These are phyloP conservation scores for Chironomus riparius DNA, from an alignment of 2,888 invertebrate species.

Conservation along the genomic window DNA sequence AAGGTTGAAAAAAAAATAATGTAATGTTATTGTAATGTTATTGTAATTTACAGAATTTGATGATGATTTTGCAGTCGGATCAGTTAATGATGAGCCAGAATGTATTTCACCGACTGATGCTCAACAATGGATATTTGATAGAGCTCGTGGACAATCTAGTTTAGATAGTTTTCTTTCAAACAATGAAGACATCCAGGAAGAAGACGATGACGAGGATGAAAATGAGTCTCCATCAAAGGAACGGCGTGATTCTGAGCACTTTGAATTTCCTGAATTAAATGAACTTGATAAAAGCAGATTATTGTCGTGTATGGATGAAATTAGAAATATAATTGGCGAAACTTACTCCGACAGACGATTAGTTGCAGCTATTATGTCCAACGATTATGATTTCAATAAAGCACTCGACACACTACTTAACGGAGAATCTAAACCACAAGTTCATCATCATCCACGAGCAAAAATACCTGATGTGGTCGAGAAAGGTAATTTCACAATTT, in stretches of 20 bases:
- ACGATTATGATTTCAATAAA: slow-evolving; percentile 63
- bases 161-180: slow-evolving; percentile 63
- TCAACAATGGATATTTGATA: slow-evolving; percentile 76
- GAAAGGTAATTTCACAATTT: slow-evolving; percentile 36
- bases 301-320: slow-evolving; percentile 73
- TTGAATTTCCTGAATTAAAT: slow-evolving; percentile 45
- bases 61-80: slow-evolving; percentile 79
- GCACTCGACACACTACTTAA: slow-evolving; percentile 65
- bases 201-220: slow-evolving; percentile 49
- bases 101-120: slow-evolving; percentile 83
- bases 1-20: not conserved
- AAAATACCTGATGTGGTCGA: slow-evolving; percentile 29
- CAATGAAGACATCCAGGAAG: slow-evolving; percentile 61
- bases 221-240: slow-evolving; percentile 33
- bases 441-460: not conserved
- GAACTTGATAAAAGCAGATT: slow-evolving; percentile 65
- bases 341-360: slow-evolving; percentile 62
- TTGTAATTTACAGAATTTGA: slow-evolving; percentile 62
- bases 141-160: slow-evolving; percentile 61
- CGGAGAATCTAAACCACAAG: slow-evolving; percentile 29
- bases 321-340: slow-evolving; percentile 71
- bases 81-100: slow-evolving; percentile 88
- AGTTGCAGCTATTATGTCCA: slow-evolving; percentile 58
- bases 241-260: slow-evolving; percentile 35
- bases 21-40: not conserved